Base-by-base conservation (phyloP, 2,113 vertebrate genomes). In the Holacanthus passer region DNA sequence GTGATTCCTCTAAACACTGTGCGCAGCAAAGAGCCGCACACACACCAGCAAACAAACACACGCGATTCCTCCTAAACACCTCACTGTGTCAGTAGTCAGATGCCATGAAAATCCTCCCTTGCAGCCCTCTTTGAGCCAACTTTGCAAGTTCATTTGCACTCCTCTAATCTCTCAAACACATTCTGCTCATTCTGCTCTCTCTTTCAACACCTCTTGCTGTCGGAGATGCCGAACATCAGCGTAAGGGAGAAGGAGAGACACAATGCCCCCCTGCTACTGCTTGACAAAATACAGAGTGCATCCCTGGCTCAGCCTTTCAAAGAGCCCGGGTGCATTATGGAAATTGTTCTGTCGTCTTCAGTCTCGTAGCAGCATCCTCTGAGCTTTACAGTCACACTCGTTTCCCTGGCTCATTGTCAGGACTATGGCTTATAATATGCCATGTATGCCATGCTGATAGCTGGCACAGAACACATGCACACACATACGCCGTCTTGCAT, bases 301-400 rank as follows among this genome's bases (percentile, higher is more conserved):
- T 60, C 53, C 19, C 20, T 16, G 72, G 52, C 56, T 77, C 58
- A 64, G 78, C 45, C 69, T 84, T 69, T 81, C 63, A 82, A 48
- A 84, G 53, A 77, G 73, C 78, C 53, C 59, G 63, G 73, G 76
- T 90, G 81, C 59, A 84, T 90, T 84, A 83, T 79, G 80, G 82
- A 78, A 71, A 82, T 83, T 64, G 66, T n/a, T 77, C 50, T 32
- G 58, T 74, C 68, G 0, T 72, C 77, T 84, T 60, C 2, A 2
- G 32, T 58, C 56, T 68, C 19, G 1, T 32, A 9, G 66, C 39
- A 5, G 45, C 48, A n/a, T 63, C 45, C 20, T 62, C 56, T 50
- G 71, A 82, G 78, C 64, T 79, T 80, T 45, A 63, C 47, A 19
- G 48, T 76, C 50, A 12, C 56, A 7, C 20, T 80, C 41, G 62